These are phyloP conservation scores for Raillietiella orientalis DNA, from an alignment of 2,888 invertebrate genomes.

Conservation along the genomic window DNA sequence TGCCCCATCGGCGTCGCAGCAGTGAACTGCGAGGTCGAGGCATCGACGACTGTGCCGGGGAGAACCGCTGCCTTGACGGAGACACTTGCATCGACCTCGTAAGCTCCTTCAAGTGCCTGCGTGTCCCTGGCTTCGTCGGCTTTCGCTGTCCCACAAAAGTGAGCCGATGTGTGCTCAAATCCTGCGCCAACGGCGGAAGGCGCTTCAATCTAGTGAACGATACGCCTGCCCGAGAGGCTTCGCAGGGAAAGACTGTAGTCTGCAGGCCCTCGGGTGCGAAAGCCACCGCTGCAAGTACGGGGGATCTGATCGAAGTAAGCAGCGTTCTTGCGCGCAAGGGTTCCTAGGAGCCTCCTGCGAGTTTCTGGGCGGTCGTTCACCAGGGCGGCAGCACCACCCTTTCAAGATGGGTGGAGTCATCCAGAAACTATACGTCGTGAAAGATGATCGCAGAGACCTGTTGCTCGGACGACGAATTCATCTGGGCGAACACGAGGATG, in stretches of 20 bases:
- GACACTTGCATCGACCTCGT: slow-evolving; percentile 20
- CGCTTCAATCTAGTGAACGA: slow-evolving; percentile 45
- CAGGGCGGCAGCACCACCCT: slow-evolving; percentile 9
- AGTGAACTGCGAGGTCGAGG: slow-evolving; percentile 25
- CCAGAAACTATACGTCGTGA: too few relatives aligned
- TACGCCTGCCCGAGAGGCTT: slow-evolving; percentile 77
- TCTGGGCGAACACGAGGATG: too few relatives aligned
- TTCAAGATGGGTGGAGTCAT: slow-evolving; percentile 10
- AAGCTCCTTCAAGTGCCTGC: slow-evolving; percentile 42
- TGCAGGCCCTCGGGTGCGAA: slow-evolving; percentile 48
- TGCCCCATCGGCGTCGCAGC: slow-evolving; percentile 15
- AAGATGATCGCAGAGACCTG: slow-evolving; percentile 10
- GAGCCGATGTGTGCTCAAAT: slow-evolving; percentile 54
- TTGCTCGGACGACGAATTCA: slow-evolving; percentile 39
- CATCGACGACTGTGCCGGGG: slow-evolving; percentile 12
- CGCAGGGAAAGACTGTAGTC: slow-evolving; percentile 60
- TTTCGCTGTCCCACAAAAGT: slow-evolving; percentile 23
- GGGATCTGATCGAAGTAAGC: slow-evolving; percentile 41
- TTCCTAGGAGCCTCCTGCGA: slow-evolving; percentile 45
- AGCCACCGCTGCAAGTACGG: slow-evolving; percentile 53
- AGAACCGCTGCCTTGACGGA: slow-evolving; percentile 18
- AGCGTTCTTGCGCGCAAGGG: slow-evolving; percentile 47
- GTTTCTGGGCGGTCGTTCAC: slow-evolving; percentile 10
- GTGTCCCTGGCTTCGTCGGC: slow-evolving; percentile 22
- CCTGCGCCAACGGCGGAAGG: slow-evolving; percentile 74